These are phyloP conservation scores for Butastur rufipennis DNA, from an alignment of 2,113 vertebrate genomes.

Conservation along the genomic window DNA sequence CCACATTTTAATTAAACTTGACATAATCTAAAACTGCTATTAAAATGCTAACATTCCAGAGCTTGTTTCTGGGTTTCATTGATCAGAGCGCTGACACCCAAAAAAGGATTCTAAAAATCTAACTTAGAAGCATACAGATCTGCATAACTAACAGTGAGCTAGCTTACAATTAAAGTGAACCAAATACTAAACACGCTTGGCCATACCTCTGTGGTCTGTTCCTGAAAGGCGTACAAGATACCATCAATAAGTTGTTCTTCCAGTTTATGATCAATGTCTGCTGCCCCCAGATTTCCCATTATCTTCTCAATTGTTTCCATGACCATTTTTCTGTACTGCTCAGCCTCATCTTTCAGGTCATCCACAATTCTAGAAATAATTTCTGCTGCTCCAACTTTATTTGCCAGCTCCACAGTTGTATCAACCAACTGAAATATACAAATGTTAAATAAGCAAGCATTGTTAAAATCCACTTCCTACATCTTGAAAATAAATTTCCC, in stretches of 20 bases:
- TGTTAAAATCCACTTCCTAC: not conserved
- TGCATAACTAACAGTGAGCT: not conserved
- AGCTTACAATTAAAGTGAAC: not conserved
- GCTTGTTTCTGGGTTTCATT: not conserved
- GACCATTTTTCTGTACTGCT: conserved; percentile 99
- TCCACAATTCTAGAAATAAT: conserved; percentile 98
- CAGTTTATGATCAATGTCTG: conserved; percentile 98
- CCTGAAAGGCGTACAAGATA: conserved; percentile 97
- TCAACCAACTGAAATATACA: conserved; percentile 85
- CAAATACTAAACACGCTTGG: not conserved
- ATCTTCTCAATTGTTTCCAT: conserved; percentile 99
- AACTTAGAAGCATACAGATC: not conserved
- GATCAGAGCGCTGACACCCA: not conserved
- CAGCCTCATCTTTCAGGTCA: conserved; percentile 97
- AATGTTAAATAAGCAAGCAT: not conserved
- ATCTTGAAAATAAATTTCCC: not conserved
- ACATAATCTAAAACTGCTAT: not conserved
- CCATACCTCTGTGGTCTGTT: conserved; percentile 95
- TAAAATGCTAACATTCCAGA: not conserved
- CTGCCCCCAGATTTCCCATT: conserved; percentile 97
- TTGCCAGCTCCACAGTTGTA: conserved; percentile 97
- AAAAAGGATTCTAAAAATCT: not conserved
- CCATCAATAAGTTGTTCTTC: conserved; percentile 98
- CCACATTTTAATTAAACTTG: not conserved
- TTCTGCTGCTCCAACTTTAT: conserved; percentile 98